These are phyloP conservation scores for Acropora yongei DNA, from an alignment of 64 coral and sea anemone species.

Conservation along the genomic window DNA sequence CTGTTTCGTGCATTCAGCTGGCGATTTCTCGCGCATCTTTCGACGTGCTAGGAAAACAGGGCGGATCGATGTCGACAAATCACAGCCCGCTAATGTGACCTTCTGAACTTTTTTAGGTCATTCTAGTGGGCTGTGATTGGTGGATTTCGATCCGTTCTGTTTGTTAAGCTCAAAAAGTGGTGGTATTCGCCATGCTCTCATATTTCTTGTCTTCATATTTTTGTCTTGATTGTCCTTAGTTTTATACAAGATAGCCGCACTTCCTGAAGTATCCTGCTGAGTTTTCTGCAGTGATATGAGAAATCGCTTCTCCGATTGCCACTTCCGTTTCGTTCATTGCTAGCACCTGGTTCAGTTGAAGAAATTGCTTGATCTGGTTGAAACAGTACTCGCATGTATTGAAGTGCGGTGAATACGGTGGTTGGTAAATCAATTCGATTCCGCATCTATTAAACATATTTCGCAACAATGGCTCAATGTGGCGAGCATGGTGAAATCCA, in stretches of 20 bases:
- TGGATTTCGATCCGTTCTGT: no score
- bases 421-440: conserved; percentile 49
- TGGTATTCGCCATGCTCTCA: no score
- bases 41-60: no score
- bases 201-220: not conserved
- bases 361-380: conserved; percentile 39
- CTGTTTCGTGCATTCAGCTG: not conserved
- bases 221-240: not conserved
- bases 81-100: no score
- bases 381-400: conserved; percentile 67
- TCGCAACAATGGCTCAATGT: conserved; percentile 51
- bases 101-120: no score
- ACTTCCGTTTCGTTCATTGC: conserved; percentile 49
- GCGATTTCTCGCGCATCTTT: no score
- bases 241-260: conserved; percentile 51
- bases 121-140: no score
- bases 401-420: conserved; percentile 66
- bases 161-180: no score
- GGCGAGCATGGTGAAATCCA: conserved; percentile 42
- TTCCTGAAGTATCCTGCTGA: conserved; percentile 39
- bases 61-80: no score
- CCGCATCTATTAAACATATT: conserved; percentile 52
- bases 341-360: conserved; percentile 38
- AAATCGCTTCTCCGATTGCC: conserved; percentile 44
- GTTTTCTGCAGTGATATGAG: conserved; percentile 29